phyloP scores from a whole-genome alignment of 2,888 invertebrate species.

The Myathropa florea region DNA sequence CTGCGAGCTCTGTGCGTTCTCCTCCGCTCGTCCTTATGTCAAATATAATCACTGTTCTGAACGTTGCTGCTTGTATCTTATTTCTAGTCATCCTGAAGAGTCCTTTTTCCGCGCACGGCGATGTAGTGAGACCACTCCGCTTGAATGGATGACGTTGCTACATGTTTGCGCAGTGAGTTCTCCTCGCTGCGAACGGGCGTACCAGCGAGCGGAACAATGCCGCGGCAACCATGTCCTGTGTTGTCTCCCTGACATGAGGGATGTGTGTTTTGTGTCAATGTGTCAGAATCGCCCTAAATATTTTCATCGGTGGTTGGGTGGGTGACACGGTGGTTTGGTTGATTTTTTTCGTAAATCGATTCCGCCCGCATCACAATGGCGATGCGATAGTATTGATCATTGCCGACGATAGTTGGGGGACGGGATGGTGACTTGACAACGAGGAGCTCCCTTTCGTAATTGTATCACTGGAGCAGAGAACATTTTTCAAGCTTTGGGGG shows the following conservation, averaged over 20 bases:
- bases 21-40: slow-evolving; percentile 43
- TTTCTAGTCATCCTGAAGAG: slow-evolving; percentile 66
- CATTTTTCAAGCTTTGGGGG: neutral
- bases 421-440: neutral
- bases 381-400: slow-evolving; percentile 60
- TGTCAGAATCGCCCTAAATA: slow-evolving; percentile 63
- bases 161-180: slow-evolving; percentile 23
- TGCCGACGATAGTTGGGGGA: slow-evolving; percentile 27
- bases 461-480: neutral
- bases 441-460: neutral
- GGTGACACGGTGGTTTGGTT: slow-evolving; percentile 33
- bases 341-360: slow-evolving; percentile 28
- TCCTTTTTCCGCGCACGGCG: slow-evolving; percentile 60
- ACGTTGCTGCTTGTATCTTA: slow-evolving; percentile 62
- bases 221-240: slow-evolving; percentile 5
- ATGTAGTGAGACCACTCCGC: slow-evolving; percentile 12
- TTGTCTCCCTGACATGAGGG: slow-evolving; percentile 19
- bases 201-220: neutral
- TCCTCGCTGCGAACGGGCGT: slow-evolving; percentile 14
- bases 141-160: slow-evolving; percentile 14
- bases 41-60: slow-evolving; percentile 55
- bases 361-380: slow-evolving; percentile 16
- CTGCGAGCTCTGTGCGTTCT: neutral
- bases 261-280: slow-evolving; percentile 68
- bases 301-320: slow-evolving; percentile 35